These are phyloP conservation scores for Melanotaenia duboulayi DNA, from an alignment of 2,113 vertebrate species.

Conservation along the genomic window DNA sequence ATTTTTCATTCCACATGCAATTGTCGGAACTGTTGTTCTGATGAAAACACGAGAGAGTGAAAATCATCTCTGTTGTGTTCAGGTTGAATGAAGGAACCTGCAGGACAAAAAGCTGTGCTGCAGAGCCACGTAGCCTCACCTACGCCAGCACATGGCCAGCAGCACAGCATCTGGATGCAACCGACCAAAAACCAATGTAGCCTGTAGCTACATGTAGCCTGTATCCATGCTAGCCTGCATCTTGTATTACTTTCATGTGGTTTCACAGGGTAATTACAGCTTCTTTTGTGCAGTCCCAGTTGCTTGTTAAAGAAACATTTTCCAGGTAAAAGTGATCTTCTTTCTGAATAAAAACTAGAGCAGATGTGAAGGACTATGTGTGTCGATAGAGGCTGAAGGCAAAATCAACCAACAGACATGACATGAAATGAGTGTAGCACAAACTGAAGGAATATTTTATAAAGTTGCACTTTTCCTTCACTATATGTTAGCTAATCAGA, in stretches of 20 bases:
- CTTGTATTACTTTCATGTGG: slow-evolving; percentile 59
- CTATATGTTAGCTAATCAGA: no score
- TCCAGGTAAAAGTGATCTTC: no score
- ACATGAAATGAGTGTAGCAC: no score
- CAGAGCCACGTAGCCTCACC: slow-evolving; percentile 34
- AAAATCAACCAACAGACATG: no score
- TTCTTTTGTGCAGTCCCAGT: neutral
- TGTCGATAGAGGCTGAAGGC: no score
- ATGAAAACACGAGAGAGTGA: neutral
- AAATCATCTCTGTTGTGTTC: slow-evolving; percentile 9
- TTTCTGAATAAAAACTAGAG: no score
- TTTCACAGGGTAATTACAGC: slow-evolving; percentile 30
- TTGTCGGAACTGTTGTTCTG: neutral
- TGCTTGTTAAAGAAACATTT: neutral
- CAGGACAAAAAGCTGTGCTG: slow-evolving; percentile 37
- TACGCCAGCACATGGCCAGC: slow-evolving; percentile 27
- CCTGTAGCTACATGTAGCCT: no score
- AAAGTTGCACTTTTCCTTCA: no score
- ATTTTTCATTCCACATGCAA: neutral
- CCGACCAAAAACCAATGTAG: slow-evolving; percentile 35
- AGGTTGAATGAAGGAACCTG: slow-evolving; percentile 31
- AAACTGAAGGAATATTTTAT: no score
- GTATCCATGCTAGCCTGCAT: slow-evolving; percentile 13
- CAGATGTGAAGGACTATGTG: no score
- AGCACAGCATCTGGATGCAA: slow-evolving; percentile 70